A percentile compares a stretch with the other conserved stretches of the same genome.
phyloP scores from a whole-genome alignment of 2,113 vertebrate genomes.

The Galemys pyrenaicus region DNA sequence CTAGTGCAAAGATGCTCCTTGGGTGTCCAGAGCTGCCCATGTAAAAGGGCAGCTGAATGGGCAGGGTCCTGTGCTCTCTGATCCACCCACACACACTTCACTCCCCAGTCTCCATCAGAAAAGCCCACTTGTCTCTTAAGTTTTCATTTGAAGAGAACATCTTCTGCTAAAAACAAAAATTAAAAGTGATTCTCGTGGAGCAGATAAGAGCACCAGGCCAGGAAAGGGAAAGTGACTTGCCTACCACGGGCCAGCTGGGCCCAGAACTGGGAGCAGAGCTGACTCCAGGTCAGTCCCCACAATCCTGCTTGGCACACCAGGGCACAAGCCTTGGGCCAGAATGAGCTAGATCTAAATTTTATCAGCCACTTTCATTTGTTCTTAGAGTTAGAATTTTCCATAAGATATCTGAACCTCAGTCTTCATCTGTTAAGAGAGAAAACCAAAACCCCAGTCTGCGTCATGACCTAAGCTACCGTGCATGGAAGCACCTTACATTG shows the following conservation, averaged over 20 bases:
- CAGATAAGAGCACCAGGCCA: background rate
- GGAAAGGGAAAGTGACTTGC: background rate
- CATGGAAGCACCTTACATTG: background rate
- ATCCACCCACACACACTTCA: background rate
- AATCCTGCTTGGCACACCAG: fast-evolving
- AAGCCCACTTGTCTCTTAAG: background rate
- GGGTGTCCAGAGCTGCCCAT: background rate
- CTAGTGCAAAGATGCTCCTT: background rate
- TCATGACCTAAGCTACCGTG: background rate
- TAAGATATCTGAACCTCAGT: background rate
- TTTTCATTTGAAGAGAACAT: background rate
- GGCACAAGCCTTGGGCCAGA: background rate
- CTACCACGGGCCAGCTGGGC: background rate
- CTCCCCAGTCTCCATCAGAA: background rate
- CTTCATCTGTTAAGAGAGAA: background rate
- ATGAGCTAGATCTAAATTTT: background rate
- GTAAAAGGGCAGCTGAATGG: background rate
- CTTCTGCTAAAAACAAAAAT: background rate
- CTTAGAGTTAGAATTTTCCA: background rate
- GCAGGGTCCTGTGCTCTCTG: background rate
- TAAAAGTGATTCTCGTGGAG: background rate
- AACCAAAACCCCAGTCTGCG: background rate
- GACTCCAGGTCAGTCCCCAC: fast-evolving
- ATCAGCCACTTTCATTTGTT: background rate
- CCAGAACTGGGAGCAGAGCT: background rate